A percentile compares a stretch with the other conserved stretches of the same genome.
These are phyloP conservation scores for Alcedo atthis DNA, from an alignment of 2,797 vertebrate species.

Conservation along the genomic window DNA sequence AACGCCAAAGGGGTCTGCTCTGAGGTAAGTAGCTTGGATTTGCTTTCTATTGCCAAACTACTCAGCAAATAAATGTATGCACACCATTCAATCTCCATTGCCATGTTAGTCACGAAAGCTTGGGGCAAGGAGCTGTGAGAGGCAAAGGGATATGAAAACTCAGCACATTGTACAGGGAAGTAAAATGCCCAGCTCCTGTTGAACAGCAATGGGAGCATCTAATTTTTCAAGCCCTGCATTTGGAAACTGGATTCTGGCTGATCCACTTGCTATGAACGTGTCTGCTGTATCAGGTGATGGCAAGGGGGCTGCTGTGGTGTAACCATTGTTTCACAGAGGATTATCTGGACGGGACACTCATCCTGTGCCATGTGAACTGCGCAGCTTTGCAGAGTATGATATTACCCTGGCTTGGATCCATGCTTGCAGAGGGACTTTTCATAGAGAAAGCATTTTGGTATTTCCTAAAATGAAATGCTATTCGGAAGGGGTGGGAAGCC, in stretches of 20 bases:
- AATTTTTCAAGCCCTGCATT: constrained; percentile 62
- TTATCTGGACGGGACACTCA: not conserved
- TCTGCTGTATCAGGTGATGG: constrained; percentile 44
- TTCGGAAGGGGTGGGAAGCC: not conserved
- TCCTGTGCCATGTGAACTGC: constrained; percentile 52
- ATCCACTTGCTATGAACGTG: constrained; percentile 62
- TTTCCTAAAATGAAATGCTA: constrained; percentile 45
- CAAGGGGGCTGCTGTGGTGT: constrained; percentile 52
- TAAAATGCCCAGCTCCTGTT: not conserved
- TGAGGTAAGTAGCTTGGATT: constrained; percentile 88
- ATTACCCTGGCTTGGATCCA: constrained; percentile 56
- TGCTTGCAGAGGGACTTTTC: constrained; percentile 66
- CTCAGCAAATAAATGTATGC: constrained; percentile 50
- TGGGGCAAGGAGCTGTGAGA: not conserved
- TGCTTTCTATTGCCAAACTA: constrained; percentile 52
- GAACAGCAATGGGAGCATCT: constrained; percentile 19
- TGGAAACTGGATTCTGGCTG: constrained; percentile 50
- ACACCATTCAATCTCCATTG: constrained; percentile 59
- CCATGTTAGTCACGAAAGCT: constrained; percentile 16
- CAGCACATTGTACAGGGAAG: not conserved
- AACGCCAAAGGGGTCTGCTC: constrained; percentile 94
- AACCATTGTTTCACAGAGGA: constrained; percentile 62
- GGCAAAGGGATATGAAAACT: not conserved
- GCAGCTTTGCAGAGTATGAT: constrained; percentile 53
- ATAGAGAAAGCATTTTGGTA: constrained; percentile 31